A percentile compares a stretch with the other conserved stretches of the same genome.
These are phyloP conservation scores for Sycophaga agraensis DNA, from an alignment of 1,140 invertebrate species.

Conservation along the genomic window DNA sequence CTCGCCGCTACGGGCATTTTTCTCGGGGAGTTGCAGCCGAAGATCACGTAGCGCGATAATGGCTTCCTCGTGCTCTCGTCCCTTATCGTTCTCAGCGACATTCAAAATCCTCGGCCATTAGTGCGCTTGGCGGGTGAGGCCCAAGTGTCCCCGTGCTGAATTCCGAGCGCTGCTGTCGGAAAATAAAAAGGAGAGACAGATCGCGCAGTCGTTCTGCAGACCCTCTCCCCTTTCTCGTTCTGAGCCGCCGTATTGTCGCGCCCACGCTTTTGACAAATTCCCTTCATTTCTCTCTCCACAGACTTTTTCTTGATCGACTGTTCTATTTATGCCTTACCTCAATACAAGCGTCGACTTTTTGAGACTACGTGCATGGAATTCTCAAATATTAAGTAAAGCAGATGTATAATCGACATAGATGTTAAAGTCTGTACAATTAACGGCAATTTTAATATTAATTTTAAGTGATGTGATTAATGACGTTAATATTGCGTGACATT, in stretches of 20 bases:
- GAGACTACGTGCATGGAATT: too few species aligned
- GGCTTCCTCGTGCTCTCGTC: slow-evolving; percentile 50
- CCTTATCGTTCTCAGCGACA: slow-evolving; percentile 47
- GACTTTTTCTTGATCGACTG: too few species aligned
- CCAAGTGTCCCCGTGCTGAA: not conserved
- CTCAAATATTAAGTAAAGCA: too few species aligned
- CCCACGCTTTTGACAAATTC: slow-evolving; percentile 25
- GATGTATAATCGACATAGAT: too few species aligned
- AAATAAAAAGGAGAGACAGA: not conserved
- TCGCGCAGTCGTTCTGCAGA: slow-evolving; percentile 5
- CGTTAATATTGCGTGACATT: too few species aligned
- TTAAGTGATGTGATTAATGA: too few species aligned
- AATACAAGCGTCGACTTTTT: too few species aligned
- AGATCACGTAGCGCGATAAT: slow-evolving; percentile 39
- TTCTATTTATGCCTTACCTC: too few species aligned
- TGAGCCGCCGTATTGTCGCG: slow-evolving; percentile 30
- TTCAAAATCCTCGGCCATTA: slow-evolving; percentile 47
- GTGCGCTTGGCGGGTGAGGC: slow-evolving; percentile 13
- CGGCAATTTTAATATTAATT: too few species aligned
- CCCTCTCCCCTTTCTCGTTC: slow-evolving; percentile 1
- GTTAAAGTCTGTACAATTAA: too few species aligned
- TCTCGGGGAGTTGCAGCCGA: not conserved
- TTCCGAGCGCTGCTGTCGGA: not conserved
- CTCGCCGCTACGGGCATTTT: slow-evolving; percentile 6
- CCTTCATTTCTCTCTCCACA: slow-evolving; percentile 25